Conservation (phyloP, 2,888 invertebrate species). For the Prenolepis imparis region DNA sequence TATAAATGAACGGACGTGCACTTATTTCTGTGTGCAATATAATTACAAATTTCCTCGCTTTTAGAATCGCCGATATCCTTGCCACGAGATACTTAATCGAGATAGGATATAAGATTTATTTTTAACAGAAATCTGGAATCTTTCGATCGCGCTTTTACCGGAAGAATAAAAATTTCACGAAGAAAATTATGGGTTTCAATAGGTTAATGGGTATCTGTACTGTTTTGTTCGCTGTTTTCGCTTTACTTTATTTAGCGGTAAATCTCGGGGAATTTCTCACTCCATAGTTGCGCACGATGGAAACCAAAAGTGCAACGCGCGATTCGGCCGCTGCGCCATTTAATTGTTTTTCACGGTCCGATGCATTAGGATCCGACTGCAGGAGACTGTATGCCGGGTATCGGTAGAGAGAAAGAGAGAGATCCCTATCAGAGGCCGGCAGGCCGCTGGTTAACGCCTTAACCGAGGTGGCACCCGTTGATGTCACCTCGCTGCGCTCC, state of each 20-base stretch:
- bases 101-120: not conserved
- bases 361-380: constrained; percentile 35
- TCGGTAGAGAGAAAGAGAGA: constrained; percentile 28
- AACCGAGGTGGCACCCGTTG: constrained; percentile 57
- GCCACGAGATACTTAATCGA: not conserved
- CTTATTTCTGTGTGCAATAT: not conserved
- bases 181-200: not conserved
- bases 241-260: too few species aligned
- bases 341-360: constrained; percentile 55
- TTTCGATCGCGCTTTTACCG: not conserved
- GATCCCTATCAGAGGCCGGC: constrained; percentile 66
- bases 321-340: constrained; percentile 29
- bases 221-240: not conserved
- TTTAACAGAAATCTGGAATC: not conserved
- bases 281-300: not conserved
- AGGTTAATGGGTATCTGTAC: not conserved
- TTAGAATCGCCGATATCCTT: not conserved
- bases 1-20: not conserved
- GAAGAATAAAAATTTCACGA: not conserved
- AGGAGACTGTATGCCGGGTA: constrained; percentile 38
- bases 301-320: constrained; percentile 47
- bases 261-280: not conserved
- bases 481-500: constrained; percentile 66
- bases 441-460: constrained; percentile 60
- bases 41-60: not conserved